These are phyloP conservation scores for Paramormyrops kingsleyae DNA, from an alignment of 2,113 vertebrate genomes.

Conservation along the genomic window DNA sequence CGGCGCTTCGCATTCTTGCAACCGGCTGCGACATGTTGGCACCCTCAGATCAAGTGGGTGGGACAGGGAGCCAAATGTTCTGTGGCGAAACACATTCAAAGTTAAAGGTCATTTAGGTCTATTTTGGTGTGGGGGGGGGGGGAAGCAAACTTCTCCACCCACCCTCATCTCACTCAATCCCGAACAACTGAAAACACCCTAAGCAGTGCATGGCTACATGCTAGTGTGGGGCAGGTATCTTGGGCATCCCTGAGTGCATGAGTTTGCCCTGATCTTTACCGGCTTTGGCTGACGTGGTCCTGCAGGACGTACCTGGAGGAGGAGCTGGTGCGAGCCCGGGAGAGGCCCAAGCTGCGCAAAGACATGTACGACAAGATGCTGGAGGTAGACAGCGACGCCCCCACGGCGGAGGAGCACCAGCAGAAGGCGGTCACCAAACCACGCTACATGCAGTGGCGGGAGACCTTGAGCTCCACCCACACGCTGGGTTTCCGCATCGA, in stretches of 20 bases:
- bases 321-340: conserved; percentile 83
- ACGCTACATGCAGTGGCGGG: conserved; percentile 98
- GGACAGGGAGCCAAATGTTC: not conserved
- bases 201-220: not conserved
- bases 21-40: not conserved
- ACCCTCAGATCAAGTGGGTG: not conserved
- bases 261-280: not conserved
- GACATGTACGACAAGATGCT: conserved; percentile 98
- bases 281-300: conserved; percentile 20
- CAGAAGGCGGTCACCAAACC: conserved; percentile 84
- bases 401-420: conserved; percentile 76
- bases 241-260: not conserved
- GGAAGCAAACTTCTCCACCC: not conserved
- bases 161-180: not conserved
- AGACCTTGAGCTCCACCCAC: conserved; percentile 89
- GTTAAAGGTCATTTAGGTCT: conserved; percentile 10
- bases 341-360: conserved; percentile 83
- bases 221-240: not conserved
- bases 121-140: not conserved
- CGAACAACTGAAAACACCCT: not conserved
- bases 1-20: not conserved
- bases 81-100: not conserved
- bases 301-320: conserved; percentile 91
- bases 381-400: conserved; percentile 82
- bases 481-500: conserved; percentile 95